Evolutionary conservation across 1,140 invertebrate genomes (phyloP).

Genomic region (Oscheius sp.): DNA sequence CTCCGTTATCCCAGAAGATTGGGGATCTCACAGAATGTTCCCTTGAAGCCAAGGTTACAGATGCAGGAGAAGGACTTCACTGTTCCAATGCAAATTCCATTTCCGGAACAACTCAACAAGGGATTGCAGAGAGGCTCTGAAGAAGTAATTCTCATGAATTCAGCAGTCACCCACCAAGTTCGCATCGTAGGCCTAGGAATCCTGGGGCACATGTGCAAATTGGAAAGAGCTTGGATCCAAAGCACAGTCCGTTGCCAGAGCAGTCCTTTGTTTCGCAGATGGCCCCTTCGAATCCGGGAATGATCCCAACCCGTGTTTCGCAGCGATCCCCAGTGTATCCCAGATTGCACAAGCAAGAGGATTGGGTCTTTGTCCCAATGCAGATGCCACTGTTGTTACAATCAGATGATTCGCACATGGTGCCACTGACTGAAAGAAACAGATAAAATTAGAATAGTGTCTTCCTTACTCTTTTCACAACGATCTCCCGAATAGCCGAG

Average conservation of each 20-base stretch:
- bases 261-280: conserved; percentile 45
- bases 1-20: conserved; percentile 18
- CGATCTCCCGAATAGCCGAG: conserved; percentile 38
- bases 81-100: conserved; percentile 44
- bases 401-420: conserved; percentile 29
- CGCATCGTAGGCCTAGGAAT: conserved; percentile 41
- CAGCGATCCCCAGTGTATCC: conserved; percentile 41
- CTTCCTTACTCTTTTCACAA: conserved; percentile 41
- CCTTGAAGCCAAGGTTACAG: conserved; percentile 40
- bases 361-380: conserved; percentile 28
- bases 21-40: conserved; percentile 9
- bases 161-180: conserved; percentile 23
- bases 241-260: conserved; percentile 42
- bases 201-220: conserved; percentile 40
- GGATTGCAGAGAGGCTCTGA: conserved; percentile 40
- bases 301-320: conserved; percentile 27
- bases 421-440: conserved; percentile 29
- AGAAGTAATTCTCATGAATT: background rate
- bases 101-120: conserved; percentile 33
- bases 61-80: conserved; percentile 36
- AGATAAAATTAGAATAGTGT: too few relatives aligned
- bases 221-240: conserved; percentile 41
- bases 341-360: conserved; percentile 41
- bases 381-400: conserved; percentile 37
- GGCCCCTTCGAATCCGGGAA: conserved; percentile 21